These are phyloP conservation scores for Chloroclystis v-ata DNA, from an alignment of 2,888 invertebrate species.

Conservation along the genomic window DNA sequence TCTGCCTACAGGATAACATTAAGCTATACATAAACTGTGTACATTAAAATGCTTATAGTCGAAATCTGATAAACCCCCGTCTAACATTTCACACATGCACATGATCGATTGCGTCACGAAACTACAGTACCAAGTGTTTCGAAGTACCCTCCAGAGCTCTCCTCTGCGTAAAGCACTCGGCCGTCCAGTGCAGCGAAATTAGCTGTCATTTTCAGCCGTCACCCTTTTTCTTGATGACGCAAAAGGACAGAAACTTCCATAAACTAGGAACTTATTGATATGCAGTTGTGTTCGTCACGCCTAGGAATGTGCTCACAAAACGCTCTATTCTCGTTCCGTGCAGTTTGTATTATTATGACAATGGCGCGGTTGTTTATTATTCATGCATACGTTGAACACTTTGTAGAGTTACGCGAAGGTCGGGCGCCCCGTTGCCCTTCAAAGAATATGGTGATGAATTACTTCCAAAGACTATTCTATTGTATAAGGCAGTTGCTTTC, in stretches of 20 bases:
- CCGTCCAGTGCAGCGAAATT: slow-evolving; percentile 3
- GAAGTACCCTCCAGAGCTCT: slow-evolving; percentile 5
- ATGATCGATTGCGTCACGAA: slow-evolving; percentile 49
- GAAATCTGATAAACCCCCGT: slow-evolving; percentile 54
- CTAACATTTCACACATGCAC: slow-evolving; percentile 38
- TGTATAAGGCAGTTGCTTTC: slow-evolving; percentile 9
- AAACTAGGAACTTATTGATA: slow-evolving; percentile 23
- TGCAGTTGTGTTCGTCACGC: slow-evolving; percentile 22
- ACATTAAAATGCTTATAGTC: slow-evolving; percentile 49
- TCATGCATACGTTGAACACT: slow-evolving; percentile 24
- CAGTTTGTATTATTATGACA: slow-evolving; percentile 21
- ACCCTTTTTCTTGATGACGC: slow-evolving; percentile 12
- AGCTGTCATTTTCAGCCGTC: neutral
- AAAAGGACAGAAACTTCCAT: slow-evolving; percentile 9
- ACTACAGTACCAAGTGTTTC: slow-evolving; percentile 23
- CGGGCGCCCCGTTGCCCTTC: slow-evolving; percentile 21
- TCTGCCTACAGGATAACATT: slow-evolving; percentile 36
- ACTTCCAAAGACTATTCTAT: slow-evolving; percentile 8
- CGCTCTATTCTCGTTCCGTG: slow-evolving; percentile 17
- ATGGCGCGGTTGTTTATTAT: slow-evolving; percentile 19
- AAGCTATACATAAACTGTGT: slow-evolving; percentile 44
- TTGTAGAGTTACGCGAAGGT: slow-evolving; percentile 22
- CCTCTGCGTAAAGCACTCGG: slow-evolving; percentile 1
- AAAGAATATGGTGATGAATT: slow-evolving; percentile 15
- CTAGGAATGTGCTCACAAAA: slow-evolving; percentile 16